A percentile compares a stretch with the other conserved stretches of the same genome.
phyloP scores from a whole-genome alignment of 2,797 vertebrate species.

The Brotula barbata region DNA sequence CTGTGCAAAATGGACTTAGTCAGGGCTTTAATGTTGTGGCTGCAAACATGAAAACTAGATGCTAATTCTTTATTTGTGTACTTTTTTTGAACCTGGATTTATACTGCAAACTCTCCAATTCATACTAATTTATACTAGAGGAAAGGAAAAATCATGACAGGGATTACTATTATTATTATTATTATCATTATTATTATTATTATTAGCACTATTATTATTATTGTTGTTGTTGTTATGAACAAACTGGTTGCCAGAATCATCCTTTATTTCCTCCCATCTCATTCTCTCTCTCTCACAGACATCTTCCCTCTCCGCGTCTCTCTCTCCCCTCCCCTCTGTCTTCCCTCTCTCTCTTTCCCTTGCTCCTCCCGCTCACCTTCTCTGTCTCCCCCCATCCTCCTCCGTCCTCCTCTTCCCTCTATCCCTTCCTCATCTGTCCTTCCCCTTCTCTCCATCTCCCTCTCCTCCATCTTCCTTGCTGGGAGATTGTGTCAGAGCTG shows the following conservation, averaged over 20 bases:
- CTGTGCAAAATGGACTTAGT: conserved; percentile 10
- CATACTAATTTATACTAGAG: too few species aligned
- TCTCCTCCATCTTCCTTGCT: conserved; percentile 51
- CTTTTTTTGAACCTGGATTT: conserved; percentile 1
- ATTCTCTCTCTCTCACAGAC: too few species aligned
- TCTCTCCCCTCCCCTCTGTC: neutral
- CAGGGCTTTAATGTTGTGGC: conserved; percentile 7
- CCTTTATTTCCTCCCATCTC: too few species aligned
- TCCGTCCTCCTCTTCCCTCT: too few species aligned
- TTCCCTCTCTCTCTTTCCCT: neutral
- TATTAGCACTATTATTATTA: too few species aligned
- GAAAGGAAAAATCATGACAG: too few species aligned
- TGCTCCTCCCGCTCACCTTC: conserved; percentile 8
- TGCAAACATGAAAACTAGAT: conserved; percentile 10
- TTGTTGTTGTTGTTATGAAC: too few species aligned
- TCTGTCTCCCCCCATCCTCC: neutral
- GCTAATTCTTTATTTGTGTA: conserved; percentile 20
- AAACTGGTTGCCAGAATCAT: too few species aligned
- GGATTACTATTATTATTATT: too few species aligned
- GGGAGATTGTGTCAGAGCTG: conserved; percentile 61
- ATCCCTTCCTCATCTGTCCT: neutral
- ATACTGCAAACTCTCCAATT: neutral
- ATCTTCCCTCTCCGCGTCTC: too few species aligned
- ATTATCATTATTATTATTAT: too few species aligned
- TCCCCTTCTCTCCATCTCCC: conserved; percentile 4